These are phyloP conservation scores for Eubasilissa regina DNA, from an alignment of 1,140 invertebrate genomes.

Conservation along the genomic window DNA sequence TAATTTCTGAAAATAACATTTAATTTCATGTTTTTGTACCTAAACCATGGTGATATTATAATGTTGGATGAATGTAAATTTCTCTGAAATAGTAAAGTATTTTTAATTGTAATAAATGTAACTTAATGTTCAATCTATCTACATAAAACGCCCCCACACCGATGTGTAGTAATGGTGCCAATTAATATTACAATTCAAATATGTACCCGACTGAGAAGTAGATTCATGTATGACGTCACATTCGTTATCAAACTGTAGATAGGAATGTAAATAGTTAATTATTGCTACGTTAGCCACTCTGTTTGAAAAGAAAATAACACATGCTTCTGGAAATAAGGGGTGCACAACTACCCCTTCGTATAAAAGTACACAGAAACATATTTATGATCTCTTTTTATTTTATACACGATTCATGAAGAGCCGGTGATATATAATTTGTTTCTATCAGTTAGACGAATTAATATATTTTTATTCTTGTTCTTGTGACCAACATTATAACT, in stretches of 20 bases:
- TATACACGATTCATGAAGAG: too few relatives aligned
- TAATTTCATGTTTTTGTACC: too few relatives aligned
- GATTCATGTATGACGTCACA: slow-evolving; percentile 33
- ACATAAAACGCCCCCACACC: slow-evolving; percentile 29
- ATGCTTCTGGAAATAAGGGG: slow-evolving; percentile 1
- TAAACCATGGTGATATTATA: too few relatives aligned
- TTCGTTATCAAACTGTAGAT: slow-evolving; percentile 52
- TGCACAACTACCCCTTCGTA: too few relatives aligned
- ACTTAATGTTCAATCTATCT: slow-evolving; percentile 32
- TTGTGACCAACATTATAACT: too few relatives aligned
- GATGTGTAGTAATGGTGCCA: slow-evolving; percentile 3
- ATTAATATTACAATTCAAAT: slow-evolving; percentile 38
- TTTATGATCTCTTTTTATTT: too few relatives aligned
- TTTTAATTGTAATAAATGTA: slow-evolving; percentile 34
- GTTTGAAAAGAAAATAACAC: slow-evolving; percentile 9
- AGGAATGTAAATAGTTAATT: slow-evolving; percentile 55
- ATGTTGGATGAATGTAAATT: background rate
- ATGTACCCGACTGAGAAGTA: slow-evolving; percentile 18
- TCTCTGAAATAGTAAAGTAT: slow-evolving; percentile 10
- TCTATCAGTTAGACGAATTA: too few relatives aligned
- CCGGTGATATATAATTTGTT: too few relatives aligned
- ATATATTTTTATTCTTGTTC: too few relatives aligned
- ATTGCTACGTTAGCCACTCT: slow-evolving; percentile 28
- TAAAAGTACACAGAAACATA: too few relatives aligned
- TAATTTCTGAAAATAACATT: too few relatives aligned